These are phyloP conservation scores for Tragelaphus imberbis DNA, from an alignment of 2,113 vertebrate genomes.

Conservation along the genomic window DNA sequence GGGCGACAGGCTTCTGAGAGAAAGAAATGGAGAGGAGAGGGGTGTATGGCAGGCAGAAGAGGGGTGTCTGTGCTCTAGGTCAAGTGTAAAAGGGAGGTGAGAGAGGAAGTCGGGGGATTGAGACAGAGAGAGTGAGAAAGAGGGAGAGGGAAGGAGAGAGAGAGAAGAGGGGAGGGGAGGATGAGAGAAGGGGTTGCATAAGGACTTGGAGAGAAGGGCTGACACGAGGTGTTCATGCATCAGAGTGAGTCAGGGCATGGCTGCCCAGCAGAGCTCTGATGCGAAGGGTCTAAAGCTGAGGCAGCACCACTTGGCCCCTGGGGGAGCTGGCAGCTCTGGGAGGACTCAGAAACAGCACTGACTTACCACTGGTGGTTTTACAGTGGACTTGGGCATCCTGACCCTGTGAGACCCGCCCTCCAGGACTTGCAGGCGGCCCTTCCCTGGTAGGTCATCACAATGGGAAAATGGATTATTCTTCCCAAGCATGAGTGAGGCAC, in stretches of 20 bases:
- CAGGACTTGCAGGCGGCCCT: fast-evolving
- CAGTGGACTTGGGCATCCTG: no score
- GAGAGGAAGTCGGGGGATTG: not conserved
- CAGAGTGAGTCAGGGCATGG: fast-evolving
- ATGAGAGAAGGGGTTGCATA: not conserved
- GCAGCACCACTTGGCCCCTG: not conserved
- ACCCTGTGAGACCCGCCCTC: fast-evolving
- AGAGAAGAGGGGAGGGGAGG: no score
- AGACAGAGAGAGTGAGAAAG: not conserved
- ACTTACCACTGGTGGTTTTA: fast-evolving
- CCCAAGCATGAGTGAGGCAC: fast-evolving
- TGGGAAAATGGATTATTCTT: not conserved
- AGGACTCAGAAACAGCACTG: not conserved
- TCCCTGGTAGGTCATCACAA: fast-evolving
- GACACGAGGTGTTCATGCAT: fast-evolving
- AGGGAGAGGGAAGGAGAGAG: not conserved
- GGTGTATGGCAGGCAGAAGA: fast-evolving
- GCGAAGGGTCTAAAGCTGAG: fast-evolving
- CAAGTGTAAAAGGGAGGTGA: not conserved
- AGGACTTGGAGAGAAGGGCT: no score
- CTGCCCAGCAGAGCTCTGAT: not conserved
- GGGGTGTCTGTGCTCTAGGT: not conserved
- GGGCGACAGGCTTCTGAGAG: not conserved
- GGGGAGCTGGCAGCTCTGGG: not conserved
- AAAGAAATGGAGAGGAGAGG: not conserved